Base-by-base conservation (phyloP, 2,113 vertebrate genomes). In the Polypterus senegalus region DNA sequence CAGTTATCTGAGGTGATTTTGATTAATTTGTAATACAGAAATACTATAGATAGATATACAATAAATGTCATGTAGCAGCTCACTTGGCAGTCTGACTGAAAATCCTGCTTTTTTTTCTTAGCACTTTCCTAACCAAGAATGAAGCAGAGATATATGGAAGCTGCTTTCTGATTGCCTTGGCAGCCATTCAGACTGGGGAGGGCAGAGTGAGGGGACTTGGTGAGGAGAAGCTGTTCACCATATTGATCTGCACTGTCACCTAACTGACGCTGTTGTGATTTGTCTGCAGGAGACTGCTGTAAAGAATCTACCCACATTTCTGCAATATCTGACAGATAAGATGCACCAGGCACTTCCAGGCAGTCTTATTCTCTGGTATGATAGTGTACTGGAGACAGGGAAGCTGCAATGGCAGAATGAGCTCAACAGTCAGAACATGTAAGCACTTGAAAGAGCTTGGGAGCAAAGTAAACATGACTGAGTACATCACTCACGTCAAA, bases 311-410 rank as follows among this genome's bases (percentile, higher is more conserved):
- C 79, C 82, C 1, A 56, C 6, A 3, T 98, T 98, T 73, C 83
- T 98, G 61, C 80, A 45, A 9, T 88, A 91, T 9, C 74, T 99
- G 74, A 92, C 84, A 0, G 65, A 82, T 0, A 82, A 77, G 81
- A 83, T 94, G 61, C 93, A 91, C 3, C 65, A 74, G 3, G 66
- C 71, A 0, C 74, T 96, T 48, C 71, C 89, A 0, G 81, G 84
- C 3, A 86, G 93, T 27, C 68, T 87, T 83, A 83, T 98, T 51
- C 75, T 99, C 63, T 98, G 96, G 95, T 98, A 98, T 0, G 95
- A 97, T 85, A 97, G 95, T 0, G 80, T 99, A 53, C 47, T 90
- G 58, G 71, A 73, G 62, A 74, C 58, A 0, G 95, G 96, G 0
- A 1, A 71, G 0, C 84, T 99, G 1, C 71, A 0, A 0, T 99